Percentiles rank a stretch among this genome's conserved stretches.
phyloP scores from a whole-genome alignment of 2,797 vertebrate genomes.

The Malacoctenus gilli region DNA sequence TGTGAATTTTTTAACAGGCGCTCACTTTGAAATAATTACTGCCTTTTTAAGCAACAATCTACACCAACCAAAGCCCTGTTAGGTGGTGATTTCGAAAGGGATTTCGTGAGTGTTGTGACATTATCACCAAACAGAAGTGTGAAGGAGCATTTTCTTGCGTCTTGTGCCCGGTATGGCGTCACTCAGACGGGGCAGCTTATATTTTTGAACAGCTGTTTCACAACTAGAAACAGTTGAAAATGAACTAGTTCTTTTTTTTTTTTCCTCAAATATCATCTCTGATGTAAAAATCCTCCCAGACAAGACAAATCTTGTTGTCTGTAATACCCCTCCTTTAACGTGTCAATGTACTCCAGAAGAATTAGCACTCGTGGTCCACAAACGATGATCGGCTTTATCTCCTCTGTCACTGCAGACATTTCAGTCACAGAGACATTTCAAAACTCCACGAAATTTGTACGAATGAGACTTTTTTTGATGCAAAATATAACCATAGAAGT shows the following conservation, averaged over 20 bases:
- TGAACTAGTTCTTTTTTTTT: too few relatives aligned
- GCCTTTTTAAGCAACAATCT: constrained; percentile 36
- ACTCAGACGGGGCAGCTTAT: constrained; percentile 5
- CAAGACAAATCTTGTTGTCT: too few relatives aligned
- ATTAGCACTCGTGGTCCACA: too few relatives aligned
- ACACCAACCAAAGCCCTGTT: not conserved
- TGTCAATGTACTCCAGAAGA: constrained; percentile 2
- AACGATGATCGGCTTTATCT: constrained; percentile 14
- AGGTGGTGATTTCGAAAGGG: constrained; percentile 23
- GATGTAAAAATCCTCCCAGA: constrained; percentile 28
- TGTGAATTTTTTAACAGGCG: constrained; percentile 24
- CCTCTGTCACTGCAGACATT: constrained; percentile 2
- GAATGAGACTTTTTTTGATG: too few relatives aligned
- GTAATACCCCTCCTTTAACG: constrained; percentile 16
- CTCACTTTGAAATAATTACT: constrained; percentile 44
- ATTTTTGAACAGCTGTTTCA: constrained; percentile 18
- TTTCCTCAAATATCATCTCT: constrained; percentile 18
- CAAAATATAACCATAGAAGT: too few relatives aligned
- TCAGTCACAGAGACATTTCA: not conserved
- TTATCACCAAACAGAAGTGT: constrained; percentile 25
- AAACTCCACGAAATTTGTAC: too few relatives aligned
- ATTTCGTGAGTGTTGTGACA: constrained; percentile 16
- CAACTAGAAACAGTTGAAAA: constrained; percentile 5
- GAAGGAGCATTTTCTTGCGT: not conserved
- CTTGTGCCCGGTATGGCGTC: constrained; percentile 9